phyloP scores from a whole-genome alignment of 2,113 vertebrate species.

The Thryonomys swinderianus region DNA sequence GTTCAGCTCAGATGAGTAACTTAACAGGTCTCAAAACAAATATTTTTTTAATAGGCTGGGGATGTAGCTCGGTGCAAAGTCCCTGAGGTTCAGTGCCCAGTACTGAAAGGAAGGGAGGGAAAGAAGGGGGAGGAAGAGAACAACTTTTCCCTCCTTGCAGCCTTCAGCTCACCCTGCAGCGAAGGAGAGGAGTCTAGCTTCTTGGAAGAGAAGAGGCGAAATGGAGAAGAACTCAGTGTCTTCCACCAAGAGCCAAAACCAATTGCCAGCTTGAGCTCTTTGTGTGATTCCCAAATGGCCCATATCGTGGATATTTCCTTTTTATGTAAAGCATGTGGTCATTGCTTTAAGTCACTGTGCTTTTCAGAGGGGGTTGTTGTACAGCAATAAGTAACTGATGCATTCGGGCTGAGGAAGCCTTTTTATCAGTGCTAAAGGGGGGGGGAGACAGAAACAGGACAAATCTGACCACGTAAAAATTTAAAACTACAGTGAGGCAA shows the following conservation, averaged over 20 bases:
- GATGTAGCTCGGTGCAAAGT: not conserved
- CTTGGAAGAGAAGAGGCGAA: not conserved
- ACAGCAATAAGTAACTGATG: not conserved
- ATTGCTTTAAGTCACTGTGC: not conserved
- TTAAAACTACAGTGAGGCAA: not conserved
- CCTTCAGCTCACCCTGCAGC: not conserved
- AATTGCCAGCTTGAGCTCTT: not conserved
- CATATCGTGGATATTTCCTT: not conserved
- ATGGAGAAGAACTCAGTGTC: not conserved
- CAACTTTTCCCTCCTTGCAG: not conserved
- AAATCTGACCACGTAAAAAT: conserved; percentile 12
- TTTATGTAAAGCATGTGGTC: not conserved
- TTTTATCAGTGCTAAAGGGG: not conserved
- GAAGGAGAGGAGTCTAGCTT: not conserved
- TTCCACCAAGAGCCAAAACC: not conserved
- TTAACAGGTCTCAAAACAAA: not conserved
- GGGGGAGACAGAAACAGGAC: conserved; percentile 40
- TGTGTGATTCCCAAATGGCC: not conserved
- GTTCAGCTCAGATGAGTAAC: not conserved
- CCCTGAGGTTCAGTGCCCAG: not conserved
- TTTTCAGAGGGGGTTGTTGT: not conserved
- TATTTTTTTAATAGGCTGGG: not conserved
- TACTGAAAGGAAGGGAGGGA: not conserved
- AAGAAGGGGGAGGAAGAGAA: not conserved
- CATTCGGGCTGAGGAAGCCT: not conserved